Conservation (phyloP, 2,888 invertebrate genomes). For the Pseudoips prasinana region DNA sequence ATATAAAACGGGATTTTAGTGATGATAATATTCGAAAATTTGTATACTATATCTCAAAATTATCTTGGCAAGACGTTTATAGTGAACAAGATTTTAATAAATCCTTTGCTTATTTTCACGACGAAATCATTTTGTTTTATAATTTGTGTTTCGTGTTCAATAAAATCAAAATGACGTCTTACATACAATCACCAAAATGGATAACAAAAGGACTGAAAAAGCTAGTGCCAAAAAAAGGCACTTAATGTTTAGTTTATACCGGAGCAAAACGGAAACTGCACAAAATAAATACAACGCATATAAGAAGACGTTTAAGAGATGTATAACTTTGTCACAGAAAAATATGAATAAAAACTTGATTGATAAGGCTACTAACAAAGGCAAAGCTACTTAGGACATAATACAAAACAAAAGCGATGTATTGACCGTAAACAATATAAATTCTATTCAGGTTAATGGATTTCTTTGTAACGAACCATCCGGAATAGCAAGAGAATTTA, state of each 20-base stretch:
- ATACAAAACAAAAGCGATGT: constrained; percentile 1
- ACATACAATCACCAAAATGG: not conserved
- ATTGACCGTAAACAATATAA: not conserved
- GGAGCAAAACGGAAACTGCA: not conserved
- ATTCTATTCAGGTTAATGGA: not conserved
- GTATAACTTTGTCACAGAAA: constrained; percentile 3
- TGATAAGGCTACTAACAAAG: not conserved
- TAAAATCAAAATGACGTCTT: not conserved
- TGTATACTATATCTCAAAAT: constrained; percentile 1
- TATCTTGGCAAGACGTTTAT: constrained; percentile 1
- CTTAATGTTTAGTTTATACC: not conserved
- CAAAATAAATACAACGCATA: constrained; percentile 1
- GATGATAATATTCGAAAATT: too few relatives aligned
- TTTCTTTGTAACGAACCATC: not conserved
- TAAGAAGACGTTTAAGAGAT: not conserved
- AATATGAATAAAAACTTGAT: constrained; percentile 1
- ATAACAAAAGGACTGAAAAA: constrained; percentile 1
- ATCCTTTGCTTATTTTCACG: not conserved
- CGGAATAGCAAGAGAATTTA: not conserved
- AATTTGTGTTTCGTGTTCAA: not conserved
- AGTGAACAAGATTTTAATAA: not conserved
- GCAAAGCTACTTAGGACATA: constrained; percentile 2
- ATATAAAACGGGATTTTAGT: not conserved
- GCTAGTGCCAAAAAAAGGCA: not conserved
- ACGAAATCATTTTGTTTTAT: not conserved